A percentile compares a stretch with the other conserved stretches of the same genome.
These are phyloP conservation scores for Panulirus ornatus DNA, from an alignment of 1,140 invertebrate genomes.

Conservation along the genomic window DNA sequence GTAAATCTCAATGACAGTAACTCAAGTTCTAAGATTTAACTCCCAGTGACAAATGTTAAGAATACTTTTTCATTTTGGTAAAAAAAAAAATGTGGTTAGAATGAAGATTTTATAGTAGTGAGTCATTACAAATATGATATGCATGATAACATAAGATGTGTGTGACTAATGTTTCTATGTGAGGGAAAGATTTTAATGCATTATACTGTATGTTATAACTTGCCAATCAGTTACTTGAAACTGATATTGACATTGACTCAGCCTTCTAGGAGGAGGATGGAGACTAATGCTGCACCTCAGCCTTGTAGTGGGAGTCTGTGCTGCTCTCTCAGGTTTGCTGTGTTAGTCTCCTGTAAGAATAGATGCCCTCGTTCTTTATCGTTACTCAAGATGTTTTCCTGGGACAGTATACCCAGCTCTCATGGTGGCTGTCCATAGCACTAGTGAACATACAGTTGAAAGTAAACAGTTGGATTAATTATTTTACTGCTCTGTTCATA, in stretches of 20 bases:
- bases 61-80: too few relatives aligned
- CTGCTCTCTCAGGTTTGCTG: conserved; percentile 63
- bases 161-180: too few relatives aligned
- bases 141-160: too few relatives aligned
- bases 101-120: too few relatives aligned
- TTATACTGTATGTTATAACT: conserved; percentile 25
- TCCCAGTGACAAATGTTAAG: too few relatives aligned
- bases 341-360: conserved; percentile 42
- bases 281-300: conserved; percentile 33
- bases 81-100: too few relatives aligned
- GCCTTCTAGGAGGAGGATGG: conserved; percentile 70
- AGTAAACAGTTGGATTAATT: neutral
- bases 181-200: neutral
- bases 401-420: neutral
- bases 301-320: conserved; percentile 62
- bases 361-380: neutral
- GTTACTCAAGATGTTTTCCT: neutral
- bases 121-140: too few relatives aligned
- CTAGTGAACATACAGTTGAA: neutral
- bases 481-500: neutral
- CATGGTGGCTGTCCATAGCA: neutral
- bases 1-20: too few relatives aligned
- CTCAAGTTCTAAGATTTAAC: too few relatives aligned
- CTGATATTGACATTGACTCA: conserved; percentile 65
- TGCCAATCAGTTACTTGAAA: conserved; percentile 20